Evolutionary conservation across 2,888 invertebrate species (phyloP).

Genomic region (Acronicta leporina): DNA sequence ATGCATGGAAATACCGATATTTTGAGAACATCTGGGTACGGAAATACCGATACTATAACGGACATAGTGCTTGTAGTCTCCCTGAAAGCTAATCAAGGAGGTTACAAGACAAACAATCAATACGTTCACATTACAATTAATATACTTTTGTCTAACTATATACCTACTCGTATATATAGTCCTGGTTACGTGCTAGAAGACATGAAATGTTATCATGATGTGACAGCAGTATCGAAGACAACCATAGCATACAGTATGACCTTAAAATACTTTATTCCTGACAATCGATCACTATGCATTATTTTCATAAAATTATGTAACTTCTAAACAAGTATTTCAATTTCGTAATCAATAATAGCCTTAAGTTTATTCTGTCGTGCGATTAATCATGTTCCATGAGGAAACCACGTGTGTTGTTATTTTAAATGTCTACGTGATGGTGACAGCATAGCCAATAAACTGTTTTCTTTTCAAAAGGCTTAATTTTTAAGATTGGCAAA

Average conservation of each 20-base stretch:
- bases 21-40: too few relatives aligned
- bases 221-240: constrained; percentile 25
- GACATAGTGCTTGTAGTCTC: not conserved
- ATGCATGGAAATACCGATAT: not conserved
- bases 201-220: constrained; percentile 2
- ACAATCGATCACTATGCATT: constrained; percentile 49
- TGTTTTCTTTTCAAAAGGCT: constrained; percentile 8
- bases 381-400: constrained; percentile 51
- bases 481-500: constrained; percentile 27
- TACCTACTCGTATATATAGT: not conserved
- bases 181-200: constrained; percentile 8
- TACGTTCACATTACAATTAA: not conserved
- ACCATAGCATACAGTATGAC: constrained; percentile 24
- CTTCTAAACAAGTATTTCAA: constrained; percentile 32
- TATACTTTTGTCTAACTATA: not conserved
- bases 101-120: not conserved
- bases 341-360: constrained; percentile 40
- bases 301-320: constrained; percentile 39
- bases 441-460: constrained; percentile 19
- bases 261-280: constrained; percentile 32
- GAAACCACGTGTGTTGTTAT: constrained; percentile 29
- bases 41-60: not conserved
- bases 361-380: constrained; percentile 30
- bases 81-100: too few relatives aligned
- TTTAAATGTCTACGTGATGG: constrained; percentile 16